Conservation (phyloP, 2,888 invertebrate genomes). For the Resseliella maxima region DNA sequence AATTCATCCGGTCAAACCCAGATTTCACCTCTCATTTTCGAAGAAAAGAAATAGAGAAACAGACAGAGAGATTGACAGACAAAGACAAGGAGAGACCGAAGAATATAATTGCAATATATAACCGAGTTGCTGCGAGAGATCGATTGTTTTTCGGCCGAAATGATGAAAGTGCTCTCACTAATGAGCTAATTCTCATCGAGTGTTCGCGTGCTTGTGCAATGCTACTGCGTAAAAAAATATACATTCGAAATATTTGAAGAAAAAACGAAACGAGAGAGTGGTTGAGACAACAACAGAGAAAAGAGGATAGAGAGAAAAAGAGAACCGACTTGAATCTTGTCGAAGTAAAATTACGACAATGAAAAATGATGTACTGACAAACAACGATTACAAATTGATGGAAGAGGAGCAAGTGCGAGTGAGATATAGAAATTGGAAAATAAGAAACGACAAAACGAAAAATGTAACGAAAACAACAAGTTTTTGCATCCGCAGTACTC, state of each 20-base stretch:
- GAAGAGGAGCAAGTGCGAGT: not conserved
- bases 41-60: too few relatives aligned
- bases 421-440: not conserved
- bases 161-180: slow-evolving; percentile 34
- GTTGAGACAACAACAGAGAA: too few relatives aligned
- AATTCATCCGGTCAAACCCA: not conserved
- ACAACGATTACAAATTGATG: slow-evolving; percentile 2
- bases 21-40: not conserved
- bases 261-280: too few relatives aligned
- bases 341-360: slow-evolving; percentile 12
- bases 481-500: not conserved
- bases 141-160: slow-evolving; percentile 4
- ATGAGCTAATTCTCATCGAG: not conserved
- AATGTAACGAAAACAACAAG: not conserved
- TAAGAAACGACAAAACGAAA: not conserved
- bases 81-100: too few relatives aligned
- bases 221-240: too few relatives aligned
- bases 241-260: not conserved
- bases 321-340: not conserved
- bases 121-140: not conserved
- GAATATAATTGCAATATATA: not conserved
- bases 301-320: not conserved
- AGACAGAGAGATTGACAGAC: too few relatives aligned
- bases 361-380: slow-evolving; percentile 20
- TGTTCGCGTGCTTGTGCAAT: not conserved